Evolutionary conservation across 2,888 invertebrate genomes (phyloP).

Genomic region (Tubulanus polymorphus): DNA sequence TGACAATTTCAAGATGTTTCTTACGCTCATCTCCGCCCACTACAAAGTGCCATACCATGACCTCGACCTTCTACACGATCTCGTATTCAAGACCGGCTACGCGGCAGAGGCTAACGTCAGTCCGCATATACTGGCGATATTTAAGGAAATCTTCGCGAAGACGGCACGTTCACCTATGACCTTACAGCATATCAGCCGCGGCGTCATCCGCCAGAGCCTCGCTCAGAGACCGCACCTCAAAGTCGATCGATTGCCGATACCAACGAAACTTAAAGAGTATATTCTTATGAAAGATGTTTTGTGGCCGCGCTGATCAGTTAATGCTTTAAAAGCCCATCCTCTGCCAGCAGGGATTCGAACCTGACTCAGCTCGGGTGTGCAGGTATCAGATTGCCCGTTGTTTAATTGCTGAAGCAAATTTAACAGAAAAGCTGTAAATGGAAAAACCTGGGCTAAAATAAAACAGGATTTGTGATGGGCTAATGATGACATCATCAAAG

Average conservation of each 20-base stretch:
- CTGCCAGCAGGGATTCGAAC: no score
- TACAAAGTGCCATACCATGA: constrained; percentile 28
- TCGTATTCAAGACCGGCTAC: constrained; percentile 32
- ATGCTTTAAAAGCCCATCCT: no score
- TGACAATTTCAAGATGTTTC: constrained; percentile 38
- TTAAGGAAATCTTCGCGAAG: constrained; percentile 29
- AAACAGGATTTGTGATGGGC: no score
- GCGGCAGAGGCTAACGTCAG: constrained; percentile 32
- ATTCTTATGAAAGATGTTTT: constrained; percentile 40
- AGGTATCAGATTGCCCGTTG: no score
- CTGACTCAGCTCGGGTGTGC: no score
- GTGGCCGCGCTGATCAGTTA: no score
- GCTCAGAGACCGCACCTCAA: constrained; percentile 30
- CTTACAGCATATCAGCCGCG: constrained; percentile 38
- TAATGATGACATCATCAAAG: no score
- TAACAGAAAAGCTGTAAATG: no score
- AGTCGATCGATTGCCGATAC: constrained; percentile 32
- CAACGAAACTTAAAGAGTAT: constrained; percentile 38
- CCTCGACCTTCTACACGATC: constrained; percentile 29
- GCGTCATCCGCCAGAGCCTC: constrained; percentile 29
- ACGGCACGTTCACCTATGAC: constrained; percentile 26
- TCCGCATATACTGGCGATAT: constrained; percentile 26
- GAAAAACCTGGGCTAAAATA: no score
- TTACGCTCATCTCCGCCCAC: constrained; percentile 36
- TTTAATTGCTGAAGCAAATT: no score